Base-by-base conservation (phyloP, 2,888 invertebrate genomes). In the Ganaspis brasiliensis region DNA sequence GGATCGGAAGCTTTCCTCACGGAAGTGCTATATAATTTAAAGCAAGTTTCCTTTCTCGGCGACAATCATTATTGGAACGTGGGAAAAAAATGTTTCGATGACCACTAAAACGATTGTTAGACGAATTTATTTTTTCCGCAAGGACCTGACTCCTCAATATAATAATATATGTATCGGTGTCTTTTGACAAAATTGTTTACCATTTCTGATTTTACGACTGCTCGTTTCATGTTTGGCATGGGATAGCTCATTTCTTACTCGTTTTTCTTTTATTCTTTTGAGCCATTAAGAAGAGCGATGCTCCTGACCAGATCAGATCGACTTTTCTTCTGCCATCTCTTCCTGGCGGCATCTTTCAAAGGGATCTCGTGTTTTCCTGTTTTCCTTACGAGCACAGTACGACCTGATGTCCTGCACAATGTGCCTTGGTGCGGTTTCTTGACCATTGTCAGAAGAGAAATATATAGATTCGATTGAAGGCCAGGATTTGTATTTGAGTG, bases 361-460 rank as follows among this genome's bases (percentile, higher is more conserved):
- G 26, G 56, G n/a, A 74, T 70, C 72, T 74, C 24, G 70, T 70
- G 74, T 78, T 79, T 80, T 76, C 71, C 67, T 82, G 83, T 83
- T 82, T 84, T 79, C 77, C 79, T 73, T 75, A 77, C 74, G 67
- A 67, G 80, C 81, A 85, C 83, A 86, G 86, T 85, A 82, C 80
- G 83, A 86, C 86, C 84, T 86, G 86, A 79, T 19, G 56, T 55
- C 67, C 56, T 35, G 16, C 49, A 45, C 73, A 73, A 73, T 74
- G 63, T 71, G 49, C 59, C 77, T 75, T 26, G 71, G 40, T 79
- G 82, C 79, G 81, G 80, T 83, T 81, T 81, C 77, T 67, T 24
- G 1, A 12, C 67, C 6, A 45, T 67, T 67, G 40, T 45, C 8
- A n/a, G n/a, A 8, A 67, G 14, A 40, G 45, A 45, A 45, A 26